phyloP scores from a whole-genome alignment of 2,113 vertebrate species.

The Lathamus discolor region DNA sequence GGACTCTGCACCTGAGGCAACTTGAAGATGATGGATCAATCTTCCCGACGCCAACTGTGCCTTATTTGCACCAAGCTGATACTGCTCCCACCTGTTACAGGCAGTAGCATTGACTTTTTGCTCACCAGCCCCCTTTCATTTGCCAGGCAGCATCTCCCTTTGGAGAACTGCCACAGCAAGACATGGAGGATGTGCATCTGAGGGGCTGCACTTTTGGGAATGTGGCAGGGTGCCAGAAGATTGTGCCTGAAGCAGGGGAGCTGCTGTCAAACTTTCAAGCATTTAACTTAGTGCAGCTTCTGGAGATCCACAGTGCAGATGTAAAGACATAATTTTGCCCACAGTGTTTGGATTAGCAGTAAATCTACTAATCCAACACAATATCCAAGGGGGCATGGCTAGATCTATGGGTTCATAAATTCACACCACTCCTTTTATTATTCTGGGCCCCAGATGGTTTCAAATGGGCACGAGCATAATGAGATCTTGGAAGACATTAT shows the following conservation, averaged over 20 bases:
- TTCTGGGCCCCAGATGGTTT: slow-evolving; percentile 62
- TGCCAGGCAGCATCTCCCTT: neutral
- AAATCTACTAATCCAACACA: slow-evolving; percentile 70
- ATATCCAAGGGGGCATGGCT: slow-evolving; percentile 60
- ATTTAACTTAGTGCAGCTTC: slow-evolving; percentile 23
- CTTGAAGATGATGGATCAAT: neutral
- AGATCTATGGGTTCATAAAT: slow-evolving; percentile 64
- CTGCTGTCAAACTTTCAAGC: slow-evolving; percentile 46
- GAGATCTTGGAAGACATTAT: slow-evolving; percentile 71
- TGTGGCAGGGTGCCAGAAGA: slow-evolving; percentile 33
- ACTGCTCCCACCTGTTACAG: slow-evolving; percentile 1
- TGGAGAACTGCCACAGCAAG: neutral
- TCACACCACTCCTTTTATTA: slow-evolving; percentile 66
- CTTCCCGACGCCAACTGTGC: neutral
- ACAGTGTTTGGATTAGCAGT: slow-evolving; percentile 65
- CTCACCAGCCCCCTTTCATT: neutral
- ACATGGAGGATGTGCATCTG: neutral
- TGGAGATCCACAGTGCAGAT: slow-evolving; percentile 16
- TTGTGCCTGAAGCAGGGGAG: slow-evolving; percentile 38
- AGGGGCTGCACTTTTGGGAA: slow-evolving; percentile 41
- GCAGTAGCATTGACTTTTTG: neutral
- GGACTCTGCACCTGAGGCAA: slow-evolving; percentile 36
- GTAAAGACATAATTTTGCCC: slow-evolving; percentile 62
- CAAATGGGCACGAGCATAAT: slow-evolving; percentile 57
- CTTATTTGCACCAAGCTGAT: neutral